Base-by-base conservation (phyloP, 2,797 vertebrate species). In the Gymnocypris eckloni region DNA sequence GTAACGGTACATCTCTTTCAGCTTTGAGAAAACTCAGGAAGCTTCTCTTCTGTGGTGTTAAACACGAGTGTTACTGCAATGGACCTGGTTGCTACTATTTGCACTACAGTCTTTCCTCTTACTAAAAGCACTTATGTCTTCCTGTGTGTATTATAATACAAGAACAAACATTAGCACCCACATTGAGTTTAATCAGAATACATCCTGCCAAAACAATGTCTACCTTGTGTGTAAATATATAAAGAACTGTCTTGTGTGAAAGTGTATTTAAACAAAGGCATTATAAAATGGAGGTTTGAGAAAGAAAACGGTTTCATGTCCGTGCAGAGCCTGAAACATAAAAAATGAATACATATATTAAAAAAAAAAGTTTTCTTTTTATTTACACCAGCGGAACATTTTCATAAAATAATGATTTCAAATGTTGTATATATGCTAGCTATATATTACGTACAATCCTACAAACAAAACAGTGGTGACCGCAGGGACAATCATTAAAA, bases 21-120 rank as follows among this genome's bases (percentile, higher is more conserved):
- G 28, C 28, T 25, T 52, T 54, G 10, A 41, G 61, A 76, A 77
- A 43, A 83, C 82, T 76, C 82, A 64, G 54, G 71, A 73, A 25
- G 50, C 50, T 56, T 82, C 72, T 82, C 22, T 43, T 22, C 18
- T 50, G 16, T 37, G 43, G 41, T 80, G 61, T 67, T 80, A 50
- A 84, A 16, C 20, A 6, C 22, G 2, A 77, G 82, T 77, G 72
- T 84, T 84, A 37, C 52, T 50, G 61, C n/a, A 66, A 82, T 6
- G 33, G 33, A 33, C 33, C 33, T 33, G 82, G 67, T 22, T 85
- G 88, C 84, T 90, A 52, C 0, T 66, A 90, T 94, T 95, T 94
- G 94, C 94, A 95, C 93, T 93, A 92, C 80, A 82, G 16, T 76
- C 78, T 59, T 81, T 91, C 89, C 88, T 90, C 66, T 67, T 52